Percentiles rank a stretch among this genome's conserved stretches.
These are phyloP conservation scores for Mesoligia furuncula DNA, from an alignment of 2,888 invertebrate genomes.

Conservation along the genomic window DNA sequence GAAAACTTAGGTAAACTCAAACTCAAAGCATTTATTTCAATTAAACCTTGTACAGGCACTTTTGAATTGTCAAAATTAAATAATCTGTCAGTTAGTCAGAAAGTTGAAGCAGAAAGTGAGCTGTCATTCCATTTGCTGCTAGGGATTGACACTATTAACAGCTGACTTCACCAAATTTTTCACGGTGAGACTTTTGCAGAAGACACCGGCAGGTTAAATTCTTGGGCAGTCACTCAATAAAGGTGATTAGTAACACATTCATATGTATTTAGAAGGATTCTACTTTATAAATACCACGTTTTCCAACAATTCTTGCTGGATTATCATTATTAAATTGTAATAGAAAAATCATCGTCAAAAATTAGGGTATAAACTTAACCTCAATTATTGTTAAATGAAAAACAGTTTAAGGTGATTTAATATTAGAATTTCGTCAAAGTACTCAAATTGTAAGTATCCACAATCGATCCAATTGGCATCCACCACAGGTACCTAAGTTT, in stretches of 20 bases:
- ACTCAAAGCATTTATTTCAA: no score
- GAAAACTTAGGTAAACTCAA: no score
- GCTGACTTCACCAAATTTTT: no score
- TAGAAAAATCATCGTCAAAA: not conserved
- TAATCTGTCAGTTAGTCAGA: no score
- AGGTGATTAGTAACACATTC: not conserved
- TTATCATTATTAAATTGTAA: not conserved
- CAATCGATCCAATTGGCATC: not conserved
- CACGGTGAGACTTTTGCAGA: no score
- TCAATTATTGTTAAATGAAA: not conserved
- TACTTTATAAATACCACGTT: not conserved
- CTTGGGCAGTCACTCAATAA: not conserved
- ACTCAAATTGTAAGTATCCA: not conserved
- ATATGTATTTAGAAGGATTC: not conserved
- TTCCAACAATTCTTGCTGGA: not conserved
- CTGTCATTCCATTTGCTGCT: no score
- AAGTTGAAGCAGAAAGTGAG: no score
- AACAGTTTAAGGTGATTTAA: not conserved
- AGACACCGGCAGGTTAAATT: not conserved
- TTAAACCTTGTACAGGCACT: no score
- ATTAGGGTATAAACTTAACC: not conserved
- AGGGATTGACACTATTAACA: no score
- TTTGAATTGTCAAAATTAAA: no score
- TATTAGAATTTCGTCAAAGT: not conserved
- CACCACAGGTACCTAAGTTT: not conserved